A percentile compares a stretch with the other conserved stretches of the same genome.
Evolutionary conservation across 2,113 vertebrate genomes (phyloP).

Genomic region (Malaclemys terrapin): DNA sequence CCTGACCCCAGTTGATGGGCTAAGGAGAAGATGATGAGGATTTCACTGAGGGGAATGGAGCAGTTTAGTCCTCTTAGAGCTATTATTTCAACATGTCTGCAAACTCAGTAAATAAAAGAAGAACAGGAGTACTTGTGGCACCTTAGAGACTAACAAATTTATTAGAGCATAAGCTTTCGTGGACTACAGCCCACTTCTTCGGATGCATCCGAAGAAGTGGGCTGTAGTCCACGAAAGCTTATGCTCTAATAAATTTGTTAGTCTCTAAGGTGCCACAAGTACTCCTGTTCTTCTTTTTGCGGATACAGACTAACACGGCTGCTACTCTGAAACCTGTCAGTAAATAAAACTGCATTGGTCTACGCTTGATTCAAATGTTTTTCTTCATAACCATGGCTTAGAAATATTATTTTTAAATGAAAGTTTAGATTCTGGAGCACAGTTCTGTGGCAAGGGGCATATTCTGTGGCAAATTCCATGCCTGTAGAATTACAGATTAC

Average conservation of each 20-base stretch:
- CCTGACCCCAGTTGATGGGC: neutral
- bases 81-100: neutral
- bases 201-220: no score
- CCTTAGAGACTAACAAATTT: no score
- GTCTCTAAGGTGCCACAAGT: no score
- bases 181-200: no score
- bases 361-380: neutral
- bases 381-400: neutral
- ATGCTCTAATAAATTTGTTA: no score
- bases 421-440: neutral
- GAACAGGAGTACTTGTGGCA: no score
- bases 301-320: no score
- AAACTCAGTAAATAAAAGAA: neutral
- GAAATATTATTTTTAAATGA: constrained; percentile 8
- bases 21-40: neutral
- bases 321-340: no score
- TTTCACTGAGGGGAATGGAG: neutral
- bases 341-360: neutral
- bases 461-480: neutral
- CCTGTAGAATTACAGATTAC: neutral
- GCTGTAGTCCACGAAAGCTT: no score
- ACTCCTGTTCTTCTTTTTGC: no score
- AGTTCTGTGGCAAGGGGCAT: neutral
- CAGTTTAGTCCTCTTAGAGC: neutral
- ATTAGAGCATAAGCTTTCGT: no score